Base-by-base conservation (phyloP, 30 jellyfish, hydroid and myxozoan species). In the Clytia hemisphaerica region DNA sequence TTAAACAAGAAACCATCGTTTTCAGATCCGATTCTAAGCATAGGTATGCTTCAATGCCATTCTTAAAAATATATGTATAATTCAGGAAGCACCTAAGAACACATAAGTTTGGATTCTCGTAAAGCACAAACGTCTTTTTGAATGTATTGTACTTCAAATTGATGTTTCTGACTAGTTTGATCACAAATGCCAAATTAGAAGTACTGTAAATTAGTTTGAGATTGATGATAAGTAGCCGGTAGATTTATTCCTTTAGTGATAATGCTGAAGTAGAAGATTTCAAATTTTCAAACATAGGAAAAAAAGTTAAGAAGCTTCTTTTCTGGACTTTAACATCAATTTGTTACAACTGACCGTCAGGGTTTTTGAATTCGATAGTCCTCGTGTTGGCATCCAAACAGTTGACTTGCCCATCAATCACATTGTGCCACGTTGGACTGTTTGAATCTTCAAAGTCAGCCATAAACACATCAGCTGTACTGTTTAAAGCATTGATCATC, bases 381-480 rank as follows among this genome's bases (percentile, higher is more conserved):
- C 69, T 49, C 58, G 46, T 72, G 74, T 86, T 86, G 45, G 96
- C 96, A 38, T 85, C 94, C 33, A 78, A 50, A 55, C 78, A 18
- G 58, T 79, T 86, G 21, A 86, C 66, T 33, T 86, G 96, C 18
- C 96, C 96, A 15, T 73, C 96, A 34, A 86, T 78, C 12, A 44
- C 45, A 61, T 86, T 86, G 44, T 59, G 64, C 96, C 96, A 86
- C 21, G 94, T 30, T 40, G 96, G 96, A 0, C 94, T 77, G 30
- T 71, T 55, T 4, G 96, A 86, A 63, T 86, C 96, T 79, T 86
- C 96, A 37, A 78, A 86, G 48, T 86, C 96, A 12, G 96, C 94
- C 96, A 86, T 86, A 59, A 86, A 86, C 85, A 86, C 73, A 66
- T 86, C 96, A 0, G 96, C 69, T 6, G 93, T 93, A 86, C 96